phyloP scores from a whole-genome alignment of 2,797 vertebrate species.

The Rhinatrema bivittatum region DNA sequence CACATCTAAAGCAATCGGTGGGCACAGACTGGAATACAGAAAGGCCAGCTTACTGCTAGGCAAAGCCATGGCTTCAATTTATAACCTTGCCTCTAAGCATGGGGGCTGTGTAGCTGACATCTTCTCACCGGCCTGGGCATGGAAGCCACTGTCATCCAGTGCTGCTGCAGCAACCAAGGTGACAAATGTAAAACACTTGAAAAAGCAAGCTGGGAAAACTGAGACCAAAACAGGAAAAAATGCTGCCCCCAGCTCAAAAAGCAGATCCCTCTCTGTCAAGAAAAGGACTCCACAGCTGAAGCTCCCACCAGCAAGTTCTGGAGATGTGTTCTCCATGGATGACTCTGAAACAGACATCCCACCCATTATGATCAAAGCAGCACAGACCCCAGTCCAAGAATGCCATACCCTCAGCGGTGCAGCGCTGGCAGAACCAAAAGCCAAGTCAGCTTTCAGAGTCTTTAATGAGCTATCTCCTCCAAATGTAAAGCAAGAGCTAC shows the following conservation, averaged over 20 bases:
- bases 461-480: conserved; percentile 61
- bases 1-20: conserved; percentile 30
- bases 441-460: conserved; percentile 62
- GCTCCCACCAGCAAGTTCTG: rapidly evolving
- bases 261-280: background rate
- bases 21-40: conserved; percentile 46
- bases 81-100: conserved; percentile 44
- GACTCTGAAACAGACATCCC: conserved; percentile 12
- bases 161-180: conserved; percentile 14
- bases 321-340: conserved; percentile 22
- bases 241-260: background rate
- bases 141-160: conserved; percentile 43
- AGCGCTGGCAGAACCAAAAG: conserved; percentile 21
- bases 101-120: conserved; percentile 45
- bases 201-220: conserved; percentile 32
- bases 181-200: conserved; percentile 21
- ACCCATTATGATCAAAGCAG: background rate
- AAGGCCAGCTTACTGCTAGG: conserved; percentile 60
- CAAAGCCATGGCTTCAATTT: conserved; percentile 56
- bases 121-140: conserved; percentile 61
- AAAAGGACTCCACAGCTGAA: background rate
- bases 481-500: conserved; percentile 49
- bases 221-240: conserved; percentile 16
- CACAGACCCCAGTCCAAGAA: conserved; percentile 40
- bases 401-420: conserved; percentile 1